A percentile compares a stretch with the other conserved stretches of the same genome.
Conservation (phyloP, 2,113 vertebrate genomes). For the Chrysemys picta region DNA sequence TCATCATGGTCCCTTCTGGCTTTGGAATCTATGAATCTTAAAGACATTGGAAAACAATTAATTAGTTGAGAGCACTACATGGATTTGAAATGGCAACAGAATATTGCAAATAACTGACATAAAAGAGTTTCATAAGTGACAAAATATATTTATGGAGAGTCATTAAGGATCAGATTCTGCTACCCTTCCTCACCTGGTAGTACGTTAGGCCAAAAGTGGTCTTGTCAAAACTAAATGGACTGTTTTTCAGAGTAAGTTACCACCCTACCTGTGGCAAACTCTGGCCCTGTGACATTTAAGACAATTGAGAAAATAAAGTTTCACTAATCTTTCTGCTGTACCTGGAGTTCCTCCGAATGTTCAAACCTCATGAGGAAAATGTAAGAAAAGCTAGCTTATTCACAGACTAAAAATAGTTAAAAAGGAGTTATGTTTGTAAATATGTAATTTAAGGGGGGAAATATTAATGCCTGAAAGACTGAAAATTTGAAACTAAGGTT, state of each 20-base stretch:
- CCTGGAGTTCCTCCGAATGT: neutral
- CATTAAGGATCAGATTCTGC: neutral
- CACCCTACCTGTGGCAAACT: fast-evolving
- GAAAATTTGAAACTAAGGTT: no score
- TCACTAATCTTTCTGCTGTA: neutral
- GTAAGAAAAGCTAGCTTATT: neutral
- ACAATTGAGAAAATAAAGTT: neutral
- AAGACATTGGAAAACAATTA: no score
- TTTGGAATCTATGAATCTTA: no score
- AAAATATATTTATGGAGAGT: neutral
- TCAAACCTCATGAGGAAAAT: neutral
- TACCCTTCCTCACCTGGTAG: neutral
- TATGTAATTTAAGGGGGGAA: neutral
- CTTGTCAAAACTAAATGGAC: neutral
- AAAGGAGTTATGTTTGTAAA: neutral
- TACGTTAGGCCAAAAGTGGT: neutral
- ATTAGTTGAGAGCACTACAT: neutral
- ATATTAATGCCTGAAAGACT: no score
- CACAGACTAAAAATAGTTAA: neutral
- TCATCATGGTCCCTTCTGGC: no score
- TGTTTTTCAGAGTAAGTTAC: neutral
- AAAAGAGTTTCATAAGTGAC: neutral
- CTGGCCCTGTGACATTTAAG: neutral
- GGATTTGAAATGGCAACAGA: neutral
- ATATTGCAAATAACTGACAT: neutral